phyloP scores from a whole-genome alignment of 2,888 invertebrate genomes.

The Xestoiulus laeticollis region DNA sequence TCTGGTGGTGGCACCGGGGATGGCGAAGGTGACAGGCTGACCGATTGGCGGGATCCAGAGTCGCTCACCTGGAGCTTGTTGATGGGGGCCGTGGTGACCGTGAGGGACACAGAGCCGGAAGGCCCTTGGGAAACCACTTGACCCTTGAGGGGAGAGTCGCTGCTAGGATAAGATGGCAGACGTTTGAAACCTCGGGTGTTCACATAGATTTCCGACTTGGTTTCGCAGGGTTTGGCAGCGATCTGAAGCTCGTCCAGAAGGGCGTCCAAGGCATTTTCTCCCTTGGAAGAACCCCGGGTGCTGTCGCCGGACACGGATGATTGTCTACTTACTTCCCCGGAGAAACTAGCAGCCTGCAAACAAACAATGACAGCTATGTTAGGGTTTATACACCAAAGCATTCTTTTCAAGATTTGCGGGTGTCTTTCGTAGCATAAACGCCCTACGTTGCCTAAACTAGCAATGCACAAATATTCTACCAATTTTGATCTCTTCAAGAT shows the following conservation, averaged over 20 bases:
- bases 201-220: slow-evolving; percentile 1
- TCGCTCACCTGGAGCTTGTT: slow-evolving; percentile 66
- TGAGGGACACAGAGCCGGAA: slow-evolving; percentile 61
- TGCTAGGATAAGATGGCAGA: slow-evolving; percentile 85
- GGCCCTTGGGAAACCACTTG: slow-evolving; percentile 57
- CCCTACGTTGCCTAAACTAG: too few species aligned
- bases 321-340: slow-evolving; percentile 69
- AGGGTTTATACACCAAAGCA: slow-evolving; percentile 54
- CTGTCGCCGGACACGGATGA: slow-evolving; percentile 64
- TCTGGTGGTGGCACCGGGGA: slow-evolving; percentile 57
- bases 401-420: not conserved
- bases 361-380: slow-evolving; percentile 52
- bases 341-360: slow-evolving; percentile 60
- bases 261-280: slow-evolving; percentile 98
- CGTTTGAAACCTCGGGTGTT: slow-evolving; percentile 62
- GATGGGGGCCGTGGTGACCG: slow-evolving; percentile 63
- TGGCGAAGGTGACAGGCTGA: slow-evolving; percentile 57
- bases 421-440: not conserved
- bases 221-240: slow-evolving; percentile 69
- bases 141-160: slow-evolving; percentile 68
- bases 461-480: too few species aligned
- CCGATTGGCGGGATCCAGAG: slow-evolving; percentile 65
- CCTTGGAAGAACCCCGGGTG: slow-evolving; percentile 67
- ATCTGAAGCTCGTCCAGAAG: slow-evolving; percentile 92
- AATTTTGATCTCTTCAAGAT: too few species aligned